Evolutionary conservation across 2,797 vertebrate genomes (phyloP), one percentile per base, ranked within the genome.

Genomic region (Podarcis siculus): DNA sequence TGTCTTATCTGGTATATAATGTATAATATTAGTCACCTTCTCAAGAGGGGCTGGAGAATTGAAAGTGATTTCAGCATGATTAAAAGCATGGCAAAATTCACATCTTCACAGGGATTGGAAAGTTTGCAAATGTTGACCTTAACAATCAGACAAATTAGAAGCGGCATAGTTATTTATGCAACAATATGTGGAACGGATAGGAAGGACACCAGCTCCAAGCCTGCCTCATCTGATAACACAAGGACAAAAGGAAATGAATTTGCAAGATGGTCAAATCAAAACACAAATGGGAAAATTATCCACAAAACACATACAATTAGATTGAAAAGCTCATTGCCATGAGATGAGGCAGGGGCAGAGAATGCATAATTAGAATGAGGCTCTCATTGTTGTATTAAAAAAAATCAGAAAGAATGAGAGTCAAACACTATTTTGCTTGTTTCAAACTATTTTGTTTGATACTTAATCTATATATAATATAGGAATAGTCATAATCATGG

Each of bases 71-170:
- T 82, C 23, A 32, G 49, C 75, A 75, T 82, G 37, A 87, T 87
- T 82, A 87, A 82, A 75, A 71, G n/a, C 79, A 45, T 66, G 37
- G 55, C 55, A 87, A 82, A 87, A 87, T 75, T 82, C 30, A 82
- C 79, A 73, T 87, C 45, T 64, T 82, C 71, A 66, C 58, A 45
- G 55, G 76, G 55, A 82, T 9, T 42, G 58, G 71, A 64, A 87
- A 87, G 39, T 79, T 86, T 66, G 71, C 79, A 82, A 75, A 71
- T 76, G 58, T 82, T 82, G 86, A 87, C 79, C 86, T 87, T 82
- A 87, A 82, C 86, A 87, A 87, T 87, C 86, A 87, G 69, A 66
- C 86, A 87, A 82, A 82, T 87, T 87, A 87, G 86, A 75, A 73
- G 86, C 55, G 37, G 55, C 86, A 87, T 58, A 45, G 35, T 87